These are phyloP conservation scores for Cotesia glomerata DNA, from an alignment of 1,140 invertebrate species.

Conservation along the genomic window DNA sequence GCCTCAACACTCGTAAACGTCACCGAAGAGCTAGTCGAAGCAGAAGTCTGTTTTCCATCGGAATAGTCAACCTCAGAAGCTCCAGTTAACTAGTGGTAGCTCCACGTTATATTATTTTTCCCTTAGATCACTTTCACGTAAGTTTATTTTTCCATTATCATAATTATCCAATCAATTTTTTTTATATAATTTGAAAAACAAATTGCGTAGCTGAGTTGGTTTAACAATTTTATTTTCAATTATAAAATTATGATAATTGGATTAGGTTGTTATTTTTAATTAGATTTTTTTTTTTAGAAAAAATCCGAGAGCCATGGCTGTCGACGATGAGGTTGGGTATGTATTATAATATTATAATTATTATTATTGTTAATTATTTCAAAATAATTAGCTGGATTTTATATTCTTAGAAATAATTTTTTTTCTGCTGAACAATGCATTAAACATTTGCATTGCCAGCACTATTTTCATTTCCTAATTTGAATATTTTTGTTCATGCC, in stretches of 20 bases:
- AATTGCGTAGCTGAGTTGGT: no score
- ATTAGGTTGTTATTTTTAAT: background rate
- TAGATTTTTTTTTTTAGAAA: background rate
- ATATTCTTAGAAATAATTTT: no score
- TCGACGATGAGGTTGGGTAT: conserved; percentile 86
- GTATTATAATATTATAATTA: conserved; percentile 55
- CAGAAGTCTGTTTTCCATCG: conserved; percentile 24
- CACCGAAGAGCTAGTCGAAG: conserved; percentile 23
- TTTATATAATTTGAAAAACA: background rate
- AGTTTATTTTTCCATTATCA: conserved; percentile 10
- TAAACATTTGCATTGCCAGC: conserved; percentile 21
- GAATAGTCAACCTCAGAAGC: conserved; percentile 33
- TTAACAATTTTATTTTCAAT: background rate
- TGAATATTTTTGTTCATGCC: conserved; percentile 32
- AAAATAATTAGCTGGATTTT: conserved; percentile 14
- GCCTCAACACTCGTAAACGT: conserved; percentile 17
- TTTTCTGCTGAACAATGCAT: background rate
- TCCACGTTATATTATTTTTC: conserved; percentile 19
- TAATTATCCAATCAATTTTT: background rate
- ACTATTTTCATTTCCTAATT: conserved; percentile 23
- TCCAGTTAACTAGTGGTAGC: conserved; percentile 32
- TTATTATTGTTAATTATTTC: conserved; percentile 16
- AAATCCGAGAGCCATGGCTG: conserved; percentile 70
- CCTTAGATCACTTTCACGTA: conserved; percentile 28
- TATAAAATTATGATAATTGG: background rate